phyloP scores from a whole-genome alignment of 1,140 invertebrate species.

The Melitaea cinxia region DNA sequence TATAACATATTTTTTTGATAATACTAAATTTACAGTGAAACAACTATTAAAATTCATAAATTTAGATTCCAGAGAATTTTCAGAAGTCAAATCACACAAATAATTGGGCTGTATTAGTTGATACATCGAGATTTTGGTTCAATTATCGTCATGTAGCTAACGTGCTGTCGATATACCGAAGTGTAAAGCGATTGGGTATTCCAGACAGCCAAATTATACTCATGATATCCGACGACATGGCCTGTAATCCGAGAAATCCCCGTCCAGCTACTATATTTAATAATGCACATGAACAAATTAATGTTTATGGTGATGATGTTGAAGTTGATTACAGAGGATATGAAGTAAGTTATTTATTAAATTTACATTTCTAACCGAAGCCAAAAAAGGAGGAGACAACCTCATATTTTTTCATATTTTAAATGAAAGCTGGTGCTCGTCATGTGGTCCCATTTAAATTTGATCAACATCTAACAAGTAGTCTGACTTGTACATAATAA shows the following conservation, averaged over 20 bases:
- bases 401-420: too few species aligned
- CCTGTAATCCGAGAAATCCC: constrained; percentile 98
- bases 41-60: neutral
- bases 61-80: constrained; percentile 74
- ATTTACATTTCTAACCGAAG: neutral
- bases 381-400: too few species aligned
- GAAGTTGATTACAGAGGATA: constrained; percentile 99
- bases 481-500: too few species aligned
- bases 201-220: constrained; percentile 98
- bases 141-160: constrained; percentile 99
- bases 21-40: neutral
- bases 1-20: neutral
- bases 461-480: too few species aligned
- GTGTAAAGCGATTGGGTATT: constrained; percentile 98
- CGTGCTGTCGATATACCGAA: constrained; percentile 98
- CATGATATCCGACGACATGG: constrained; percentile 99
- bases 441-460: too few species aligned
- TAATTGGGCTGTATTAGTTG: constrained; percentile 99
- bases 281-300: constrained; percentile 98
- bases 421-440: too few species aligned
- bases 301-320: constrained; percentile 99
- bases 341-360: constrained; percentile 84
- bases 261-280: constrained; percentile 99
- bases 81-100: constrained; percentile 92
- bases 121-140: constrained; percentile 99